Evolutionary conservation across 2,113 vertebrate genomes (phyloP).

Genomic region (Lophotis ruficrista): DNA sequence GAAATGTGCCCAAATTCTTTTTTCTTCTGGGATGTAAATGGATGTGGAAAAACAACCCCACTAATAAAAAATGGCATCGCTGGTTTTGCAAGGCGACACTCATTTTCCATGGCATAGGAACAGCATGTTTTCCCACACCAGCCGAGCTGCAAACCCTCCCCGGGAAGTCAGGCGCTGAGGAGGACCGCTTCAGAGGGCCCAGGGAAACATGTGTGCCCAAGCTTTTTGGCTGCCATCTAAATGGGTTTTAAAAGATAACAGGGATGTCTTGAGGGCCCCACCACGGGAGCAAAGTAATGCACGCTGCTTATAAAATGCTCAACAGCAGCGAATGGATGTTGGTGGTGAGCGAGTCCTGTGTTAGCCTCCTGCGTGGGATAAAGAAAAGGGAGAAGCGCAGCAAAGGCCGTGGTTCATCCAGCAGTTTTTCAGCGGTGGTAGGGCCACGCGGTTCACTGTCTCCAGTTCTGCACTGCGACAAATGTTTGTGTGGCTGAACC

Average conservation of each 20-base stretch:
- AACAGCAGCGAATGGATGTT: not conserved
- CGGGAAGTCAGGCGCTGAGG: fast-evolving
- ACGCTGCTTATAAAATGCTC: not conserved
- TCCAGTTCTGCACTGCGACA: not conserved
- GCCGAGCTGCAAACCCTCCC: not conserved
- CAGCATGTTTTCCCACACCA: not conserved
- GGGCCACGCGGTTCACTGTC: not conserved
- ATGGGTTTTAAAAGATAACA: not conserved
- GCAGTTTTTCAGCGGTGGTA: not conserved
- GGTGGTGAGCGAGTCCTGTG: not conserved
- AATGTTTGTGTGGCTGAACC: fast-evolving
- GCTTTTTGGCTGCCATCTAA: not conserved
- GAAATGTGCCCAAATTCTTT: not conserved
- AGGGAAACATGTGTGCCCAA: fast-evolving
- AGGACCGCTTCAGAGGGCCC: not conserved
- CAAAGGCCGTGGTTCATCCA: not conserved
- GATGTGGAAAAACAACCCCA: not conserved
- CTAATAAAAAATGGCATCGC: not conserved
- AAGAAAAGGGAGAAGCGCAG: not conserved
- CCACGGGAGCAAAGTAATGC: not conserved
- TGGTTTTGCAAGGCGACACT: not conserved
- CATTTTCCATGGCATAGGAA: not conserved
- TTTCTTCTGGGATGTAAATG: not conserved
- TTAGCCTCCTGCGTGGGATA: not conserved
- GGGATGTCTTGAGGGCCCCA: not conserved